A percentile compares a stretch with the other conserved stretches of the same genome.
Evolutionary conservation across 2,888 invertebrate species (phyloP).

Genomic region (Therioaphis trifolii): DNA sequence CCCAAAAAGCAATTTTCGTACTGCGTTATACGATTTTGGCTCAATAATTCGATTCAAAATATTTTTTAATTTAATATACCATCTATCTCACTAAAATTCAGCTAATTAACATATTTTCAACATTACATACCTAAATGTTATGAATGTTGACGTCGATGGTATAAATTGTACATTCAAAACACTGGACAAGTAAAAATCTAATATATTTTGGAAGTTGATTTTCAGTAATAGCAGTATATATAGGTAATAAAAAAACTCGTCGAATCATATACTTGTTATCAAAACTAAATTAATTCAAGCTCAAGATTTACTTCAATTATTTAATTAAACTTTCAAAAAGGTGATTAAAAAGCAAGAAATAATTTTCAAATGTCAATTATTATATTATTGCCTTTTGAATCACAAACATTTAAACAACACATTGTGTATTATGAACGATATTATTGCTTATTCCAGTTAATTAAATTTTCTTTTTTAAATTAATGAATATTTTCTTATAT

Average conservation of each 20-base stretch:
- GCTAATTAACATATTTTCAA: background rate
- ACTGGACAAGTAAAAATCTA: too few species aligned
- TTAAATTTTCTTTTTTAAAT: background rate
- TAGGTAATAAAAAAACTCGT: too few species aligned
- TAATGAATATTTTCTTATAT: background rate
- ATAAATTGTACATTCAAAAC: too few species aligned
- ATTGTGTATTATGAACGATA: background rate
- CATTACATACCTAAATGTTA: too few species aligned
- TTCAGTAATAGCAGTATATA: too few species aligned
- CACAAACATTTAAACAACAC: background rate
- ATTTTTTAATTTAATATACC: background rate
- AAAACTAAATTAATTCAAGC: too few species aligned
- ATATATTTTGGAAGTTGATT: too few species aligned
- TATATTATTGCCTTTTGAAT: background rate
- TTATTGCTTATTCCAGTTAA: background rate
- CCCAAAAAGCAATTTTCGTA: background rate
- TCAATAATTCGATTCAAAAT: background rate
- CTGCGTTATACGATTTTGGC: background rate
- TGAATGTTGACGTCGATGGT: too few species aligned
- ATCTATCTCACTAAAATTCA: background rate
- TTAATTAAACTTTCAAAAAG: background rate
- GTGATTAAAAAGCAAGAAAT: background rate
- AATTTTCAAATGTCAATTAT: constrained; percentile 2
- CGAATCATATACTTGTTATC: too few species aligned
- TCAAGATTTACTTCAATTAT: too few species aligned